Base-by-base conservation (phyloP, 2,113 vertebrate species). In the Cyanoramphus novaezelandiae region DNA sequence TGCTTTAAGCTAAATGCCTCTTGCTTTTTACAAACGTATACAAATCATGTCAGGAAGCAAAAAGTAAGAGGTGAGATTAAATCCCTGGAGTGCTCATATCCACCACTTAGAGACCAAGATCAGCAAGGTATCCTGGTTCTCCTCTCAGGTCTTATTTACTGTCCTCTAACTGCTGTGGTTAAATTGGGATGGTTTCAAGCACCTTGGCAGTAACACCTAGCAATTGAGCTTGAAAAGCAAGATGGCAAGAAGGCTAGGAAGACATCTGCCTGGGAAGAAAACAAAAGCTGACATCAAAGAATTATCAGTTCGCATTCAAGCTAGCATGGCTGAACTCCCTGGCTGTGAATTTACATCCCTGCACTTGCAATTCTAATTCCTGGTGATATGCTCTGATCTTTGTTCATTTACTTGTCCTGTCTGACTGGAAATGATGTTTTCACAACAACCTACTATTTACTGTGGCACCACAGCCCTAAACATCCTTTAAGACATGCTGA, bases 401-500 rank as follows among this genome's bases (percentile, higher is more conserved):
- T 71, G 57, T 65, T 89, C 31, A 6, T 94, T 93, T 85, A 94
- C 88, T 94, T 92, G 70, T 95, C 80, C 65, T 79, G 93, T 65
- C 78, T 63, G 83, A 92, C 88, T 93, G 83, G 91, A 93, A 96
- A 85, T 46, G 8, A 68, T 94, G 88, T 94, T 95, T 95, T 89
- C 88, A 70, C 86, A 96, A 96, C 95, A 95, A 64, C 63, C 80
- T 96, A 76, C 39, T 93, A 76, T 94, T 96, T 94, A 92, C 86
- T 85, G 88, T 92, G 83, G 81, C 86, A 96, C 20, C 49, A 89
- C 69, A 93, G 70, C 67, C 24, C 55, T 92, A 64, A 86, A 68
- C 9, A 84, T 52, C 65, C 81, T 89, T 82, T 68, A 62, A 82
- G n/a, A 69, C 53, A n/a, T 62, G 49, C 62, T 84, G 83, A 84